Base-by-base conservation (phyloP, 2,888 invertebrate species). In the Apomyelois bistriatella region DNA sequence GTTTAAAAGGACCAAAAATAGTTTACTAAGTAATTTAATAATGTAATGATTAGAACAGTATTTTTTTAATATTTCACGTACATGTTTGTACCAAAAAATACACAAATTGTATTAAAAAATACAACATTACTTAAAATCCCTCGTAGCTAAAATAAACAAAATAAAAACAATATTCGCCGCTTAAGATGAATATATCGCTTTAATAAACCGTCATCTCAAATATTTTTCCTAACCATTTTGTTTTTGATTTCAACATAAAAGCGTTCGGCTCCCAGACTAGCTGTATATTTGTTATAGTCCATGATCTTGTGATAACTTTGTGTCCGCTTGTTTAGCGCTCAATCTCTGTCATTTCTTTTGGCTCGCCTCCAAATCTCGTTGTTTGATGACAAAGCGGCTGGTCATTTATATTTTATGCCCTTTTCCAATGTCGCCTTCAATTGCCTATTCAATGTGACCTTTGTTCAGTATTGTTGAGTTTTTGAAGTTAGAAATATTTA, bases 391-490 rank as follows among this genome's bases (percentile, higher is more conserved):
- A 13, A 13, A 30, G 30, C n/a, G 30, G 9, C 8, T 32, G 32
- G 15, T 16, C 46, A 32, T 46, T 15, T 46, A 15, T 35, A 10
- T 46, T 46, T 32, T 32, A 46, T 46, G 16, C 46, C 32, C 9
- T 10, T 32, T 28, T 46, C 12, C 15, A 10, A 13, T 43, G 43
- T 40, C 22, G 22, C 22, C 22, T 22, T 22, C 22, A 22, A 22
- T 22, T 22, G 22, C 22, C 22, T 22, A 22, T 22, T 38, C 37
- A 38, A 13, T 38, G 37, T 10, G 13, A 38, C 17, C 17, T 40
- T 8, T 40, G 55, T 52, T 22, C 22, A 22, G 22, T 22, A 22
- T n/a, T n/a, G n/a, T n/a, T n/a, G n/a, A n/a, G n/a, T n/a, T n/a
- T n/a, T n/a, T n/a, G n/a, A n/a, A n/a, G n/a, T n/a, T n/a, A n/a